Evolutionary conservation across 2,113 vertebrate species (phyloP), one percentile per base, ranked within the genome.

Genomic region (Macrotis lagotis): DNA sequence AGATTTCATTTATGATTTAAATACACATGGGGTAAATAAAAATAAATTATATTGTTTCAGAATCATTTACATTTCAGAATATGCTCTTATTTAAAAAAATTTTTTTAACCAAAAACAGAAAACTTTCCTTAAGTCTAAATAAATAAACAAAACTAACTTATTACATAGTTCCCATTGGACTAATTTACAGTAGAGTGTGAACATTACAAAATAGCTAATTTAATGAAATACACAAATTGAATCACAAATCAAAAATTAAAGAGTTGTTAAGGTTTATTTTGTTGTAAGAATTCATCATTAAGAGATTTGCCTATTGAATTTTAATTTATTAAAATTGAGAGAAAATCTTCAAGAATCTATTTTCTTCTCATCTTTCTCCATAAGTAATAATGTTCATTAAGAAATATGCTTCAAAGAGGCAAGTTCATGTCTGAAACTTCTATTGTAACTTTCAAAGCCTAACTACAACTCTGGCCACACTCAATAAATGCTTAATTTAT

Each of bases 271-370:
- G 59, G n/a, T 66, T 88, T 83, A 91, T 52, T 19, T 44, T 66
- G 9, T 22, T 52, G 50, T 93, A 31, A 37, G 89, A 74, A 22
- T n/a, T 88, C 74, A 50, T 44, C 0, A 74, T 92, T 26, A n/a
- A 53, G 50, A 55, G 59, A 89, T 89, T n/a, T 48, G 88, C 59
- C 59, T 5, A 22, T 59, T 94, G 91, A n/a, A 59, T 91, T 96
- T 91, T 66, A 37, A 74, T 96, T 96, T 55, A 89, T 53, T 66
- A 88, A 96, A 51, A 92, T 94, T 37, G 25, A 88, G 16, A 11
- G 25, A 25, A 55, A 95, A 95, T n/a, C 59, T 22, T 88, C 44
- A 50, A 22, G 0, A 90, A 83, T 37, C 51, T 52, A 37, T 24
- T 51, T 95, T 52, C 90, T 90, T n/a, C 89, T n/a, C 31, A 51